phyloP scores from a whole-genome alignment of 2,888 invertebrate species.

The Cerceris rybyensis region DNA sequence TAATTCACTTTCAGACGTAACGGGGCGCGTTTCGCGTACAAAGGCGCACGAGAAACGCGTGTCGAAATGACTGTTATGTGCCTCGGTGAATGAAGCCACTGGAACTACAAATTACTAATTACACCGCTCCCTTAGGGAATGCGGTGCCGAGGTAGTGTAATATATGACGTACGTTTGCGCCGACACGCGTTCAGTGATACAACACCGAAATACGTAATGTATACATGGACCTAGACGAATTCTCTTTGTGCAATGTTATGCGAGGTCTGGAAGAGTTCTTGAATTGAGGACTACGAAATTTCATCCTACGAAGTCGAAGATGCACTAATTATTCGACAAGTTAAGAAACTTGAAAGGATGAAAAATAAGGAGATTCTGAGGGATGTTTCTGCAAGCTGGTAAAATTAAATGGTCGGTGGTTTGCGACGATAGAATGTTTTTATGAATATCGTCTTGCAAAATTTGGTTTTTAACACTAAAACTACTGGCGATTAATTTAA shows the following conservation, averaged over 20 bases:
- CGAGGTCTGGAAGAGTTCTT: conserved; percentile 18
- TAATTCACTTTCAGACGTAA: conserved; percentile 42
- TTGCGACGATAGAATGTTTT: no score
- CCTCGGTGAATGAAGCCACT: conserved; percentile 54
- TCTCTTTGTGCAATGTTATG: conserved; percentile 40
- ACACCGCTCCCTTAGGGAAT: conserved; percentile 62
- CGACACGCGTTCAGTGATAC: conserved; percentile 48
- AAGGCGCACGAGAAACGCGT: conserved; percentile 33
- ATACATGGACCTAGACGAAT: conserved; percentile 24
- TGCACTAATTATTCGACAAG: no score
- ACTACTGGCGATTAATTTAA: no score
- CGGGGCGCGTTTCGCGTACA: conserved; percentile 37
- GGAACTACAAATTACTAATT: conserved; percentile 65
- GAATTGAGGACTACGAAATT: conserved; percentile 39
- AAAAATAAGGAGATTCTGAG: no score
- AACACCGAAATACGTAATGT: conserved; percentile 32
- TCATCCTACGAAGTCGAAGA: conserved; percentile 13
- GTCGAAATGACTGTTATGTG: conserved; percentile 62
- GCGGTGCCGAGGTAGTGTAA: conserved; percentile 49
- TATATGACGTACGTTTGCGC: conserved; percentile 47
- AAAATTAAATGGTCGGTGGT: no score
- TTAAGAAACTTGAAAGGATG: no score
- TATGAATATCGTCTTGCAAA: no score
- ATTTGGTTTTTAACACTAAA: no score
- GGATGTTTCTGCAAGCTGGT: no score